Evolutionary conservation across 2,888 invertebrate species (phyloP), one percentile per base, ranked within the genome.

Genomic region (Zygogramma bicolorata): DNA sequence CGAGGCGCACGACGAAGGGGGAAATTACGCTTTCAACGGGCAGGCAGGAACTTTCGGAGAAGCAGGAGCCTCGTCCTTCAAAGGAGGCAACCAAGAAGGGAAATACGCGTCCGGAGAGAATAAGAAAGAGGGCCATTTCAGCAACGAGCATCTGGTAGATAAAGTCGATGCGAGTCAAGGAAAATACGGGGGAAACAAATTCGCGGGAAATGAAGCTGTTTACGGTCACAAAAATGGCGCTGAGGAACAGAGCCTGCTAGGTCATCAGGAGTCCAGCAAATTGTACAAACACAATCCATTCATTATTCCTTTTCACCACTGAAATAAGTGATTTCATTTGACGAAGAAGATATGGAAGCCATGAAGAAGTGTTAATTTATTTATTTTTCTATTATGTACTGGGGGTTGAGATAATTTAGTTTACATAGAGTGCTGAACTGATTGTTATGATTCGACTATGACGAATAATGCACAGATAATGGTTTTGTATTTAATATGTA

Each of bases 1-100:
- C 70, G 91, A 91, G 80, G 90, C 89, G 8, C 90, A 91, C 77
- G 91, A 92, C 79, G 91, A 91, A 82, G 91, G 90, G 0, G 90
- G 90, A 77, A 89, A 90, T 79, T 89, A 89, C 81, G 83, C 89
- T 40, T 89, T 88, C 74, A 90, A 90, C 4, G 90, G 90, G 22
- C 88, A 90, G 76, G 86, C 88, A 67, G 90, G 90, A 1, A 87
- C 89, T 0, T 91, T 90, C 77, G 91, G 91, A 0, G 90, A 91
- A 79, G 89, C 90, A 31, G 85, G 89, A 0, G 88, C 89, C n/a
- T 88, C 90, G 81, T 87, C 89, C 0, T 91, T 89, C 86, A 90
- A 91, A 82, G 77, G 91, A 0, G 91, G 89, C 40, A 90, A 90
- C 71, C 90, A 91, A 78, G 90, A 91, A 76, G 90, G 90, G 75